Base-by-base conservation (phyloP, 2,888 invertebrate species). In the Cheilosia scutellata region DNA sequence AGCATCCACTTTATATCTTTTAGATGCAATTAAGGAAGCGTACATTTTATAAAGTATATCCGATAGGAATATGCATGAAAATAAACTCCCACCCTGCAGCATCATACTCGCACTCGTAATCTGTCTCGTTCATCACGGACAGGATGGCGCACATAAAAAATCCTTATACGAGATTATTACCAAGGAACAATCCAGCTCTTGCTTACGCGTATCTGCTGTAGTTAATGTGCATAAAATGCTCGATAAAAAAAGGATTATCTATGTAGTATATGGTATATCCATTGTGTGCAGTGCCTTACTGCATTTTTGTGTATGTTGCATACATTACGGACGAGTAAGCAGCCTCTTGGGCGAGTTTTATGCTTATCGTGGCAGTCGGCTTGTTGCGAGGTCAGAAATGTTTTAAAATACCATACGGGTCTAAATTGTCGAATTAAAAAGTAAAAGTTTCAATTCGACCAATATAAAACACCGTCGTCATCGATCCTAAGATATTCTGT, bases 1-100 rank as follows among this genome's bases (percentile, higher is more conserved):
- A 63, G 49, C 66, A 47, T 42, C 44, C 55, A 51, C 33, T 65
- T 25, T 40, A 57, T 53, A 51, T 42, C 51, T 42, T 76, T 76
- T 57, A 57, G 63, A 70, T 82, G 75, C 70, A 76, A 82, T 82
- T 75, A 76, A 47, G 68, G 49, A 62, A 62, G 76, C 63, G 47
- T 33, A 40, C 13, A 33, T 63, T 68, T 65, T 60, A 33, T 63
- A 57, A 63, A 49, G 49, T 40, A 51, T 60, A 31, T 53, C 13
- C 5, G 27, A 62, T 40, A 42, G 11, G 44, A 25, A 60, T 55
- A 25, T 58, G 25, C 37, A 31, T 33, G 16, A 9, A 29, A 57
- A 57, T 57, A 53, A 40, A 7, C 51, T 20, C 44, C 44, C 44
- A 31, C n/a, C n/a, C 31, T 53, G 13, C 51, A 27, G 4, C 31